phyloP scores from a whole-genome alignment of 2,888 invertebrate genomes.

The Cyclophora punctaria region DNA sequence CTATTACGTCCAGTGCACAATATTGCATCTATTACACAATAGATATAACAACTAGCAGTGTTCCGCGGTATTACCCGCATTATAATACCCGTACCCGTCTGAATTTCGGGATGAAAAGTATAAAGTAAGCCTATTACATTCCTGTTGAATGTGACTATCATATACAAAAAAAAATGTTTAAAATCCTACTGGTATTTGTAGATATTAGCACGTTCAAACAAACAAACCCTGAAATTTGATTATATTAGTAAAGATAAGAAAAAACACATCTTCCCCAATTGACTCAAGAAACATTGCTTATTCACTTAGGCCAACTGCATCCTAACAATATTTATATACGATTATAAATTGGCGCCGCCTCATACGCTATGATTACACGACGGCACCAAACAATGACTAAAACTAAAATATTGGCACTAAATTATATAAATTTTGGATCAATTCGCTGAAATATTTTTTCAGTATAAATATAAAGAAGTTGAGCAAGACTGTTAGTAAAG shows the following conservation, averaged over 20 bases:
- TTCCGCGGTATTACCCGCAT: too few species aligned
- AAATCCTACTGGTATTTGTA: too few species aligned
- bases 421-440: slow-evolving; percentile 26
- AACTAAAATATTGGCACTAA: slow-evolving; percentile 71
- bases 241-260: too few species aligned
- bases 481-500: slow-evolving; percentile 37
- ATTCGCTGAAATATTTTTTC: slow-evolving; percentile 31
- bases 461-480: slow-evolving; percentile 32
- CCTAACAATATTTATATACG: slow-evolving; percentile 30
- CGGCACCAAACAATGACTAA: slow-evolving; percentile 45
- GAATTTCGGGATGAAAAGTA: too few species aligned
- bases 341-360: slow-evolving; percentile 37
- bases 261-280: neutral
- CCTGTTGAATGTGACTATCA: too few species aligned
- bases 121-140: too few species aligned
- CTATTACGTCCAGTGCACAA: too few species aligned
- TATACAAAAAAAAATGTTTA: slow-evolving; percentile 7
- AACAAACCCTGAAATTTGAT: too few species aligned
- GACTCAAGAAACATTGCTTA: slow-evolving; percentile 27
- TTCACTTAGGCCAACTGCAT: slow-evolving; percentile 66
- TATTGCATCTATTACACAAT: too few species aligned
- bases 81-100: too few species aligned
- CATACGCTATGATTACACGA: slow-evolving; percentile 34
- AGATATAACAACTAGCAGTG: too few species aligned
- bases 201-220: too few species aligned